phyloP scores from a whole-genome alignment of 1,140 invertebrate genomes.

The Eurosta solidaginis region DNA sequence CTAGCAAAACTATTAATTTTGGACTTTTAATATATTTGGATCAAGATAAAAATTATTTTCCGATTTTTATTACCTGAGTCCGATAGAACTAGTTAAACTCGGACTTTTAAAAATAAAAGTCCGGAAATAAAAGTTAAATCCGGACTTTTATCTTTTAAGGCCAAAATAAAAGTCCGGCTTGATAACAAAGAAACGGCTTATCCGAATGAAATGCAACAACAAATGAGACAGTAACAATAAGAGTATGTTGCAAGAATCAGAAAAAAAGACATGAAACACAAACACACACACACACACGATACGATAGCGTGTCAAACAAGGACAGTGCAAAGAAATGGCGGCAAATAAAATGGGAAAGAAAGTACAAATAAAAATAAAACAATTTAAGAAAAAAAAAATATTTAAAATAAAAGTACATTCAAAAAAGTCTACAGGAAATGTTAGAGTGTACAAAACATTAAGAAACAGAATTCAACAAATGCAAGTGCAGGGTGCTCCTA shows the following conservation, averaged over 20 bases:
- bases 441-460: constrained; percentile 15
- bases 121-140: too few species aligned
- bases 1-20: too few species aligned
- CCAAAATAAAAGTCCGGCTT: neutral
- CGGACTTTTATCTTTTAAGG: too few species aligned
- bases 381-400: neutral
- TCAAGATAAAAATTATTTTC: too few species aligned
- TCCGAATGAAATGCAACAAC: constrained; percentile 16
- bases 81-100: too few species aligned
- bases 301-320: neutral
- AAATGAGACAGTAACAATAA: neutral
- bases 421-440: constrained; percentile 10
- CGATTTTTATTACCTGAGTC: too few species aligned
- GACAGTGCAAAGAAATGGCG: neutral
- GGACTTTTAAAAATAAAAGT: too few species aligned
- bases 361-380: neutral
- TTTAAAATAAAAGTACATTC: neutral
- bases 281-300: too few species aligned
- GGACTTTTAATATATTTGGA: too few species aligned
- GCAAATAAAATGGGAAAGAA: neutral
- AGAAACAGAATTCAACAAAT: neutral
- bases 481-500: too few species aligned
- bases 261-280: too few species aligned
- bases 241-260: neutral
- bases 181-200: neutral